These are phyloP conservation scores for Phaethornis superciliosus DNA, from an alignment of 2,113 vertebrate genomes.

Conservation along the genomic window DNA sequence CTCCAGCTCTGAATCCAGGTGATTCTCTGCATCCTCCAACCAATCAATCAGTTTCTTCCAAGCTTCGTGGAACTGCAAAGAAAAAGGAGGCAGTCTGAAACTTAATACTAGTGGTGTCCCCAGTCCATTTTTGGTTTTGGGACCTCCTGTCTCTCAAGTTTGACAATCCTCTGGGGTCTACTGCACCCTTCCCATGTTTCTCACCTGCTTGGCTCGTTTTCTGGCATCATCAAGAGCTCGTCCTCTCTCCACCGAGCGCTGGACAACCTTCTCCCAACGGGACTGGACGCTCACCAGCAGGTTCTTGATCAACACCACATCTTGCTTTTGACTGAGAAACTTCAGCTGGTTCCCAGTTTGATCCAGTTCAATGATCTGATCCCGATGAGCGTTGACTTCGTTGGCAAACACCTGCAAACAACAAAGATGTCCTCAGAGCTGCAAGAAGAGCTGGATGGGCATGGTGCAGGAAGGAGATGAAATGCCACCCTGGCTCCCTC, in stretches of 20 bases:
- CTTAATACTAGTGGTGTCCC: not conserved
- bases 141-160: not conserved
- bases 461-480: rapidly evolving
- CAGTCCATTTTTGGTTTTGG: not conserved
- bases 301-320: constrained; percentile 97
- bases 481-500: not conserved
- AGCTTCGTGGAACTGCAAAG: constrained; percentile 93
- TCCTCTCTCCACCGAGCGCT: constrained; percentile 94
- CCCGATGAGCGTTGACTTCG: constrained; percentile 95
- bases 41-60: constrained; percentile 97
- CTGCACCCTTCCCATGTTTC: rapidly evolving
- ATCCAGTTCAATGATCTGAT: constrained; percentile 94
- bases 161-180: rapidly evolving
- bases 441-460: rapidly evolving
- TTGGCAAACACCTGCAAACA: constrained; percentile 90
- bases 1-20: constrained; percentile 94
- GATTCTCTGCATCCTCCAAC: constrained; percentile 95
- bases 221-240: constrained; percentile 93
- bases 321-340: constrained; percentile 97
- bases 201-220: constrained; percentile 97
- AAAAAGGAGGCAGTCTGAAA: not conserved
- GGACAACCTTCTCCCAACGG: constrained; percentile 98
- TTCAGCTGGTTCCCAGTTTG: constrained; percentile 95
- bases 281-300: constrained; percentile 96
- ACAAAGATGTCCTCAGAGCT: not conserved